A percentile compares a stretch with the other conserved stretches of the same genome.
phyloP scores from a whole-genome alignment of 2,888 invertebrate species.

The Lasioglossum calceatum region DNA sequence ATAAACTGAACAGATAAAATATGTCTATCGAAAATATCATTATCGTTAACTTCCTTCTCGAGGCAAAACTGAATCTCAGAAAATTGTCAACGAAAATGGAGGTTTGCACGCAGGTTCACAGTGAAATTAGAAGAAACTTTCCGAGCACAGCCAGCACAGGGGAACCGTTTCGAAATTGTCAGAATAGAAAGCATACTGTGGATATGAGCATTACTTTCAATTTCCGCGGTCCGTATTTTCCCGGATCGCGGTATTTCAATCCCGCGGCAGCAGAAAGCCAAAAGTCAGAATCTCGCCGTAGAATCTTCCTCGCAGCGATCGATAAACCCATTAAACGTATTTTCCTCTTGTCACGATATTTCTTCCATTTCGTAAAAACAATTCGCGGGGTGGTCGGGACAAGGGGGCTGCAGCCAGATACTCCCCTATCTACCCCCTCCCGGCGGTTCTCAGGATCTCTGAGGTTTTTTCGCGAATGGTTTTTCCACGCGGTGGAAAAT shows the following conservation, averaged over 20 bases:
- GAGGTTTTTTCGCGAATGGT: constrained; percentile 30
- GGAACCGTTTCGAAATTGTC: not conserved
- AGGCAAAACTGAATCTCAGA: not conserved
- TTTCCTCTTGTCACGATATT: constrained; percentile 55
- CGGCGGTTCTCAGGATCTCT: not conserved
- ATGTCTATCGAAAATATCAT: not conserved
- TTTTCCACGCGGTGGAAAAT: constrained; percentile 45
- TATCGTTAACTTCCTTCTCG: not conserved
- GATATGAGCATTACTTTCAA: constrained; percentile 33
- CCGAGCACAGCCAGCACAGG: not conserved
- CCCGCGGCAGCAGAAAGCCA: constrained; percentile 4
- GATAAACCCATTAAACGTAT: constrained; percentile 51
- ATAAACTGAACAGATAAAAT: not conserved
- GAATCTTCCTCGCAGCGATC: constrained; percentile 43
- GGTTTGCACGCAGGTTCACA: not conserved
- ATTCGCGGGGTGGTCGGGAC: not conserved
- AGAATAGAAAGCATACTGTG: not conserved
- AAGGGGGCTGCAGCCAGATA: not conserved
- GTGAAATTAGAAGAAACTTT: not conserved
- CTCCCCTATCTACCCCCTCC: not conserved
- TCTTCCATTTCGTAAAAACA: constrained; percentile 56
- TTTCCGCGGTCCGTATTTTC: constrained; percentile 8
- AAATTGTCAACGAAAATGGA: not conserved
- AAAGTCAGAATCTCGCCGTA: constrained; percentile 35
- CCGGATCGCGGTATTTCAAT: constrained; percentile 34